Evolutionary conservation across 2,888 invertebrate genomes (phyloP), one percentile per base, ranked within the genome.

Genomic region (Parnassius smintheus): DNA sequence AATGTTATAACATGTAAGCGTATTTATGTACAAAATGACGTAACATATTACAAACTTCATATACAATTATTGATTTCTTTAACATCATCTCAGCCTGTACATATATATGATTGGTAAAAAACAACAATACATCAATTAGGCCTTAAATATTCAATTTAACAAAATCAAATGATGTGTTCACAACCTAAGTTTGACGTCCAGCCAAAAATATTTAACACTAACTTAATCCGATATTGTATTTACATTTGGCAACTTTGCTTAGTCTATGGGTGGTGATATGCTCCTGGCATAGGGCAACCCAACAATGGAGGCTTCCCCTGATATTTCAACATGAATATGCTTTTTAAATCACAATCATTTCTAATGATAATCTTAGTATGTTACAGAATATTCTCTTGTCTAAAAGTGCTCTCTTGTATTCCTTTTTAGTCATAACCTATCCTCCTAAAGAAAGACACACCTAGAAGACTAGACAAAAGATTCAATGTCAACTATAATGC

Each of bases 211-310:
- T 53, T 73, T 79, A 78, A 64, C 13, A 61, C 70, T 75, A 77
- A 63, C 62, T 69, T 73, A 71, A 53, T 69, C 63, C 49, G 13
- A 49, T 9, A 67, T 60, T 63, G 69, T 88, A 88, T 88, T 81
- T 88, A 90, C 90, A 89, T 91, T 91, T 91, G 91, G 91, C 91
- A 91, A 86, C 85, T 80, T 83, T 72, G 75, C 86, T 89, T 88
- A 90, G 76, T 80, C 88, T 90, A 90, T 80, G 80, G 80, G 82
- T 73, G 83, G 82, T 87, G 90, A 90, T 90, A 90, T 90, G 90
- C 87, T 78, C 85, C 73, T 78, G 80, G 86, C 85, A 79, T 80
- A 77, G 86, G 84, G 79, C 71, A 70, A 66, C 70, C 80, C 83
- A 83, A 79, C 82, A 77, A 81, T 76, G 81, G 81, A 78, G 45